phyloP scores from a whole-genome alignment of 2,113 vertebrate species.

The Apodemus sylvaticus region DNA sequence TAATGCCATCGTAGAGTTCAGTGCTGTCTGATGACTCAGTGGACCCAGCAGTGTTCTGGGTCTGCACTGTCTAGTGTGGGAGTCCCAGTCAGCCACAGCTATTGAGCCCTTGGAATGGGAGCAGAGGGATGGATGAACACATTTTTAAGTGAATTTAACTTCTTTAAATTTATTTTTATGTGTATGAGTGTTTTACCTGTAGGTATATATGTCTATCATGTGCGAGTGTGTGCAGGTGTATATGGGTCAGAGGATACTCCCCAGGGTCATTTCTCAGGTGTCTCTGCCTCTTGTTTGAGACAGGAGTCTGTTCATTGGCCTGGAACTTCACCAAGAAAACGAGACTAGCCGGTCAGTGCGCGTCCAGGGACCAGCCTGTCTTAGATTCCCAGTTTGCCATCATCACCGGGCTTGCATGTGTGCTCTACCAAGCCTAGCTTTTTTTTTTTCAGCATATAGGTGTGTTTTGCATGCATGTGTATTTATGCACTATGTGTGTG shows the following conservation, averaged over 20 bases:
- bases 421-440: not conserved
- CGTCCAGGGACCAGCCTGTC: not conserved
- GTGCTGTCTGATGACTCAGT: not conserved
- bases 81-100: not conserved
- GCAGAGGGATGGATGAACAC: not conserved
- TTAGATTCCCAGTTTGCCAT: not conserved
- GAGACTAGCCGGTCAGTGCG: not conserved
- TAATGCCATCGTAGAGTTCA: not conserved
- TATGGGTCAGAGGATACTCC: not conserved
- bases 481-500: not conserved
- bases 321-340: not conserved
- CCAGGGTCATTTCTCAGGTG: not conserved
- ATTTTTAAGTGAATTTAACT: constrained; percentile 3
- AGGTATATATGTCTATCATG: not conserved
- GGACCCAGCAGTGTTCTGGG: not conserved
- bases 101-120: not conserved
- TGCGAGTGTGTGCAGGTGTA: not conserved
- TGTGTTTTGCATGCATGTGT: not conserved
- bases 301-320: not conserved
- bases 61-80: not conserved
- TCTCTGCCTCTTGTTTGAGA: not conserved
- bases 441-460: not conserved
- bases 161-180: not conserved
- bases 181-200: not conserved
- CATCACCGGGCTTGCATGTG: not conserved